A percentile compares a stretch with the other conserved stretches of the same genome.
Conservation (phyloP, 64 coral and sea anemone species). For the Hydrozoanthus tunicans region DNA sequence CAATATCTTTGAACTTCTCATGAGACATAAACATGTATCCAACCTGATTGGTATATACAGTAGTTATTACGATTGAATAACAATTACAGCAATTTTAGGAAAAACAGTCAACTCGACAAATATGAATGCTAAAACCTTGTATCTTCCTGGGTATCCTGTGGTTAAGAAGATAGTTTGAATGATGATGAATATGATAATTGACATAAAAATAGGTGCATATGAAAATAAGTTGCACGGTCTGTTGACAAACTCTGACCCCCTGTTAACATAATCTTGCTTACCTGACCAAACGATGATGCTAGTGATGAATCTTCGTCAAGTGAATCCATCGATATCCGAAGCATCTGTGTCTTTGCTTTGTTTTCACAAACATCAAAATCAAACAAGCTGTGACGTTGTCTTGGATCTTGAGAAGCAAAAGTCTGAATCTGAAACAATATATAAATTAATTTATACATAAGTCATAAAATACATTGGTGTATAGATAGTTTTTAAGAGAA, state of each 20-base stretch:
- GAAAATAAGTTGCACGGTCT: neutral
- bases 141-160: too few relatives aligned
- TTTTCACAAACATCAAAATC: slow-evolving; percentile 93
- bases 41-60: slow-evolving; percentile 32
- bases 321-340: slow-evolving; percentile 82
- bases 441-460: neutral
- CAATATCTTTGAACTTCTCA: slow-evolving; percentile 86
- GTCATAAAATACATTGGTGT: too few relatives aligned
- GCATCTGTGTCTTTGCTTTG: slow-evolving; percentile 61
- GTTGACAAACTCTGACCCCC: neutral
- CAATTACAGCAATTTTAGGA: too few relatives aligned
- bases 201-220: neutral
- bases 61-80: neutral
- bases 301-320: slow-evolving; percentile 88
- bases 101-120: too few relatives aligned
- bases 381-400: slow-evolving; percentile 59
- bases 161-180: too few relatives aligned
- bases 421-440: slow-evolving; percentile 66
- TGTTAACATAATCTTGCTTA: neutral
- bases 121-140: too few relatives aligned
- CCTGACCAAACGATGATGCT: slow-evolving; percentile 95
- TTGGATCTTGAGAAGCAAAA: slow-evolving; percentile 67
- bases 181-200: too few relatives aligned
- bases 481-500: too few relatives aligned
- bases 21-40: slow-evolving; percentile 94